These are phyloP conservation scores for Oreohelix idahoensis DNA, from an alignment of 1,140 invertebrate species.

Conservation along the genomic window DNA sequence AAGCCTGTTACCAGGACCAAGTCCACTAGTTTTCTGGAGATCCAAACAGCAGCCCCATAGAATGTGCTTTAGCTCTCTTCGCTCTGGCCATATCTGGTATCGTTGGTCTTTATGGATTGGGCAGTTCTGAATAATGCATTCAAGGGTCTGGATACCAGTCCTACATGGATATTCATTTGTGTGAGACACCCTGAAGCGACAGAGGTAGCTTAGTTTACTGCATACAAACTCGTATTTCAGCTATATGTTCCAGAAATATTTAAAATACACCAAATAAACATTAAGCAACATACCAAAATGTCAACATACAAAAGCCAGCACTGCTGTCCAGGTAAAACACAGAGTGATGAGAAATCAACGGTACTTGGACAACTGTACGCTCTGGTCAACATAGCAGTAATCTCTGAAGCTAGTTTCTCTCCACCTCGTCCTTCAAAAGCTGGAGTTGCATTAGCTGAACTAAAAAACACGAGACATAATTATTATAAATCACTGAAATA, in stretches of 20 bases:
- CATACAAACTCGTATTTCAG: neutral
- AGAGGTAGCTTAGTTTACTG: too few species aligned
- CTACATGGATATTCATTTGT: too few species aligned
- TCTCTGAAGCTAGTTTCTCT: conserved; percentile 87
- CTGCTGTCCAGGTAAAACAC: conserved; percentile 87
- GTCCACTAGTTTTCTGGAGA: too few species aligned
- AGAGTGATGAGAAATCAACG: conserved; percentile 85
- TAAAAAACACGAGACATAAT: conserved; percentile 64
- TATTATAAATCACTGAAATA: neutral
- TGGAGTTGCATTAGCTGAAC: conserved; percentile 95
- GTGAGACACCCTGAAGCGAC: too few species aligned
- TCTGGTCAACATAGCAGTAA: conserved; percentile 83
- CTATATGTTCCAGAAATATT: neutral
- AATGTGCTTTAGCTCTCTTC: too few species aligned
- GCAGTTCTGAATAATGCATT: too few species aligned
- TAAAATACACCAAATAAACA: neutral
- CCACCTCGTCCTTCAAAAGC: conserved; percentile 95
- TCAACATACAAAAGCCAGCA: conserved; percentile 96
- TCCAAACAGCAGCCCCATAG: too few species aligned
- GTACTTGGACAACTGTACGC: conserved; percentile 84
- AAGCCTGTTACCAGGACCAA: too few species aligned
- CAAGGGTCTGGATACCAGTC: too few species aligned
- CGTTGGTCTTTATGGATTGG: too few species aligned
- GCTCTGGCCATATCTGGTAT: too few species aligned
- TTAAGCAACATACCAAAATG: conserved; percentile 81